These are phyloP conservation scores for Anser brachyrhynchus DNA, from an alignment of 2,113 vertebrate species.

Conservation along the genomic window DNA sequence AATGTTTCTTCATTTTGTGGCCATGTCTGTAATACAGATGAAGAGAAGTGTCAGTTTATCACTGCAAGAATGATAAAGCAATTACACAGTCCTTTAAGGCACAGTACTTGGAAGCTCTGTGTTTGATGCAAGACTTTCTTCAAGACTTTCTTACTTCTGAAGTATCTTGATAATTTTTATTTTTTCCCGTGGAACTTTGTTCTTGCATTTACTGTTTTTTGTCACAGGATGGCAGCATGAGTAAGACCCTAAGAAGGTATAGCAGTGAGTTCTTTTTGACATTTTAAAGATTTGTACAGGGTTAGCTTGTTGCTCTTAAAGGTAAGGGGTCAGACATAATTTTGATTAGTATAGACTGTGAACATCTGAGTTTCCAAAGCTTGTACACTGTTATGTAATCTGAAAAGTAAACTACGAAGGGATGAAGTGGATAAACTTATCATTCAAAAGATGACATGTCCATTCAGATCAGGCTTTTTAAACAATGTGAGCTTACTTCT, in stretches of 20 bases:
- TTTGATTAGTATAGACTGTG: neutral
- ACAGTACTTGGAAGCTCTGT: neutral
- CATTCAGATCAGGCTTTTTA: neutral
- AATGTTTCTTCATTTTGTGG: neutral
- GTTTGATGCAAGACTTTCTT: constrained; percentile 3
- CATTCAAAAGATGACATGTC: neutral
- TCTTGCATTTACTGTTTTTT: constrained; percentile 70
- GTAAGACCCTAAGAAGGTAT: constrained; percentile 66
- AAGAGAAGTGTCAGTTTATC: neutral
- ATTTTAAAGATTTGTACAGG: neutral
- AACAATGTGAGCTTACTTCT: neutral
- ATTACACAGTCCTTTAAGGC: constrained; percentile 30
- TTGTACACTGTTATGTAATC: neutral
- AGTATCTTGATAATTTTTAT: neutral
- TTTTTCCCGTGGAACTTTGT: neutral
- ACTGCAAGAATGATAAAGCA: constrained; percentile 2
- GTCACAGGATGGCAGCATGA: constrained; percentile 85
- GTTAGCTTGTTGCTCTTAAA: neutral
- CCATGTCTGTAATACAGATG: neutral
- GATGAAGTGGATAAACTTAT: neutral
- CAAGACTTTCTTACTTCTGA: neutral
- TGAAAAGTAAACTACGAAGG: neutral
- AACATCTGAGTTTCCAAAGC: neutral
- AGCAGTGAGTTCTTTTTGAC: neutral
- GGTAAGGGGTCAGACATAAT: neutral